A percentile compares a stretch with the other conserved stretches of the same genome.
Conservation (phyloP, 2,113 vertebrate species). For the Coracopsis vasa region DNA sequence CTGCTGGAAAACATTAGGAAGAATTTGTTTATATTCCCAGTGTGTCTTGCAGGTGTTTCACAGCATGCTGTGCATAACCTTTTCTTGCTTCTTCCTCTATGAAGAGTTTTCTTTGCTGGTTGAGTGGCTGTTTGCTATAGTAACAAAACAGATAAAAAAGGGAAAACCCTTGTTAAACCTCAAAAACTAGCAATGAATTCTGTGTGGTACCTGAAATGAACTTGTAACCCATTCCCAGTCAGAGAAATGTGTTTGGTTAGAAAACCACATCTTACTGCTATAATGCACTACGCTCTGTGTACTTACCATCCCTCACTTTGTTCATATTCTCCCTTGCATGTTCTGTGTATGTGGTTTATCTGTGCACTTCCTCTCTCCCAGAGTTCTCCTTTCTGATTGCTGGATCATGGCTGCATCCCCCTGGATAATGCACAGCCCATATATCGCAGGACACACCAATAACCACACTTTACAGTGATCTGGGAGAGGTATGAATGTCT, state of each 20-base stretch:
- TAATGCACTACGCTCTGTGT: background rate
- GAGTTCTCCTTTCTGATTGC: background rate
- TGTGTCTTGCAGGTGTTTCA: conserved; percentile 10
- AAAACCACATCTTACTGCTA: background rate
- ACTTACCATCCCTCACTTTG: background rate
- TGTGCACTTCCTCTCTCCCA: background rate
- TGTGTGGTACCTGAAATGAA: background rate
- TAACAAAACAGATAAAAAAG: conserved; percentile 17
- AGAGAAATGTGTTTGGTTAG: background rate
- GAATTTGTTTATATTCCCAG: conserved; percentile 26
- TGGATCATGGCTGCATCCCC: background rate
- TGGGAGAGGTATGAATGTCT: background rate
- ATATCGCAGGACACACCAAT: background rate
- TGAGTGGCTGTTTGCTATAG: conserved; percentile 10
- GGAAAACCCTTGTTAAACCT: background rate
- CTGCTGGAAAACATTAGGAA: conserved; percentile 22
- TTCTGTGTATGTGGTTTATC: background rate
- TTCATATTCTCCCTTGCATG: background rate
- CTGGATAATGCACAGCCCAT: background rate
- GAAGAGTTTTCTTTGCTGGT: background rate
- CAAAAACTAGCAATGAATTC: background rate
- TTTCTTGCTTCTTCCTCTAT: background rate
- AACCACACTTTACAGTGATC: background rate
- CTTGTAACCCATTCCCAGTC: background rate
- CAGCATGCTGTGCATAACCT: background rate